These are phyloP conservation scores for Diabrotica undecimpunctata DNA, from an alignment of 1,140 invertebrate species.

Conservation along the genomic window DNA sequence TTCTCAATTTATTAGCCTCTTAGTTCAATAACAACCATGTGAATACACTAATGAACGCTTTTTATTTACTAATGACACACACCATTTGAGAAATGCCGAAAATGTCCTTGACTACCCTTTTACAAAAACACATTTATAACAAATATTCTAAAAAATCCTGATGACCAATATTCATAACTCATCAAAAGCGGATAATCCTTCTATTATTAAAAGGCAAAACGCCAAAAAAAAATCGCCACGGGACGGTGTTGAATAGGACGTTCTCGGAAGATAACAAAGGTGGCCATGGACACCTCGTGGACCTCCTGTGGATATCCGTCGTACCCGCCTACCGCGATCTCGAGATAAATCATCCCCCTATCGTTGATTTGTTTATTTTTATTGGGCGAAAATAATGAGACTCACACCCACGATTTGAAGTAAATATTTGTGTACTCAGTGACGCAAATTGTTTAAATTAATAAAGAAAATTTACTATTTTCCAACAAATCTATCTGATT, in stretches of 20 bases:
- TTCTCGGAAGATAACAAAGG: slow-evolving; percentile 17
- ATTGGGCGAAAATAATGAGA: slow-evolving; percentile 8
- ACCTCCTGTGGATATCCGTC: slow-evolving; percentile 9
- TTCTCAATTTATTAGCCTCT: too few species aligned
- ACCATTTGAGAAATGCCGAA: background rate
- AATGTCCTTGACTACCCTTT: slow-evolving; percentile 8
- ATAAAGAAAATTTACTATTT: too few species aligned
- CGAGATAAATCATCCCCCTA: slow-evolving; percentile 14
- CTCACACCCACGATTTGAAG: slow-evolving; percentile 5
- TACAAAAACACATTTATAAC: background rate
- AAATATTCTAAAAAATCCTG: background rate
- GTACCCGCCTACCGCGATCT: slow-evolving; percentile 14
- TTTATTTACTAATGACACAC: too few species aligned
- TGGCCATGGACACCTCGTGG: slow-evolving; percentile 9
- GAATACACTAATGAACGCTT: too few species aligned
- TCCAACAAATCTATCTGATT: too few species aligned
- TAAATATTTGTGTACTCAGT: background rate
- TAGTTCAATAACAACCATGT: too few species aligned
- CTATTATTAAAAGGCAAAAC: background rate
- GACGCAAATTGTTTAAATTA: too few species aligned
- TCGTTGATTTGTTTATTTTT: slow-evolving; percentile 14
- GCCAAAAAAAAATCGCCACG: background rate
- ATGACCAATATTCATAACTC: slow-evolving; percentile 14
- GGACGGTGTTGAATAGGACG: slow-evolving; percentile 15
- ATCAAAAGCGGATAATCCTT: slow-evolving; percentile 13